Conservation (phyloP, 2,797 vertebrate genomes). For the Leptodactylus fallax region DNA sequence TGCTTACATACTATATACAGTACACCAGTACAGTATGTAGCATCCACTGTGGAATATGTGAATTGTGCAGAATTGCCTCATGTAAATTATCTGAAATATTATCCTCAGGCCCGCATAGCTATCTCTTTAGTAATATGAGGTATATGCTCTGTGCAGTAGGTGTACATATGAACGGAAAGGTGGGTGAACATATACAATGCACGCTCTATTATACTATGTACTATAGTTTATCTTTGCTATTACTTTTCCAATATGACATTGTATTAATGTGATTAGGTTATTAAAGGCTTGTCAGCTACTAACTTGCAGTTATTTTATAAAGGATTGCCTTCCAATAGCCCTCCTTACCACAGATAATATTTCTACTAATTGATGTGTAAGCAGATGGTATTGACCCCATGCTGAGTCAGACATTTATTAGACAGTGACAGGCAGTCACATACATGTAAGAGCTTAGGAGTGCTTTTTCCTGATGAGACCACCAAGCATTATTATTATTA, state of each 20-base stretch:
- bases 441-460: background rate
- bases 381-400: background rate
- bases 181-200: background rate
- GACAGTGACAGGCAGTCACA: background rate
- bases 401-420: background rate
- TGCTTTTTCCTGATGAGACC: background rate
- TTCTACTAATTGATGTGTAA: background rate
- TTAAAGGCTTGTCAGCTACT: background rate
- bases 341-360: too few relatives aligned
- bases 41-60: background rate
- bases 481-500: background rate
- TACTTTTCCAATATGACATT: background rate
- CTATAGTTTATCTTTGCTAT: background rate
- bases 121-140: background rate
- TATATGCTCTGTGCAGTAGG: background rate
- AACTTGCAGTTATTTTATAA: background rate
- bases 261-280: background rate
- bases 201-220: background rate
- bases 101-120: background rate
- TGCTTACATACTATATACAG: background rate
- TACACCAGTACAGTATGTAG: background rate
- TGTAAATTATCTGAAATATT: slow-evolving; percentile 1
- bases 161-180: background rate
- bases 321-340: background rate
- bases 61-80: background rate